phyloP scores from a whole-genome alignment of 2,113 vertebrate species.

The Nothoprocta perdicaria region DNA sequence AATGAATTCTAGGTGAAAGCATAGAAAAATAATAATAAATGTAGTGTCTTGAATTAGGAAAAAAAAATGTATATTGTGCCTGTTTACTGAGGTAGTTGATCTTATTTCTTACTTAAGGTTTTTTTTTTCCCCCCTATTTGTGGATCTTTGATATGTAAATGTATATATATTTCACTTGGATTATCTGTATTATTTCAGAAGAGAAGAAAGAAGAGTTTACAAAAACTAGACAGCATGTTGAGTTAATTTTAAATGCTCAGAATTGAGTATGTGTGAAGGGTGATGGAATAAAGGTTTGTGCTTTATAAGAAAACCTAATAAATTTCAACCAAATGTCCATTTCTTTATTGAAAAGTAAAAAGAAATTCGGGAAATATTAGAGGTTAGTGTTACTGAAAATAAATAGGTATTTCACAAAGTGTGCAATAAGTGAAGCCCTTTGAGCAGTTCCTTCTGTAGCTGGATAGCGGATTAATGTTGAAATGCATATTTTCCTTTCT shows the following conservation, averaged over 20 bases:
- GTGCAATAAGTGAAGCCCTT: neutral
- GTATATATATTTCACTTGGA: neutral
- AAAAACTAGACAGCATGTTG: neutral
- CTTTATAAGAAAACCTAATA: neutral
- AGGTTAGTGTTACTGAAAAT: neutral
- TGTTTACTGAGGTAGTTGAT: neutral
- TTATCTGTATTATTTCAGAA: neutral
- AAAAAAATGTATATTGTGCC: neutral
- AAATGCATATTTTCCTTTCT: neutral
- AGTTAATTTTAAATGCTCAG: neutral
- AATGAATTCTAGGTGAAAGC: accelerated
- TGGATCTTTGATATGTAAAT: neutral
- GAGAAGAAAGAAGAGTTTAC: neutral
- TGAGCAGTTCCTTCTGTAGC: neutral
- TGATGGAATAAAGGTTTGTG: neutral
- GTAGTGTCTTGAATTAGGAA: neutral
- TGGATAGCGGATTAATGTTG: neutral
- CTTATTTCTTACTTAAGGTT: neutral
- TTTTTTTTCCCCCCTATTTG: neutral
- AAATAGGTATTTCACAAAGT: neutral
- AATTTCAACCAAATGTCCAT: neutral
- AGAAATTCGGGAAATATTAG: neutral
- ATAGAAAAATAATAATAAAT: neutral
- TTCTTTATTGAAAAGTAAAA: neutral
- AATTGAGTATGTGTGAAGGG: neutral